These are phyloP conservation scores for Torymus auratus DNA, from an alignment of 2,888 invertebrate genomes.

Conservation along the genomic window DNA sequence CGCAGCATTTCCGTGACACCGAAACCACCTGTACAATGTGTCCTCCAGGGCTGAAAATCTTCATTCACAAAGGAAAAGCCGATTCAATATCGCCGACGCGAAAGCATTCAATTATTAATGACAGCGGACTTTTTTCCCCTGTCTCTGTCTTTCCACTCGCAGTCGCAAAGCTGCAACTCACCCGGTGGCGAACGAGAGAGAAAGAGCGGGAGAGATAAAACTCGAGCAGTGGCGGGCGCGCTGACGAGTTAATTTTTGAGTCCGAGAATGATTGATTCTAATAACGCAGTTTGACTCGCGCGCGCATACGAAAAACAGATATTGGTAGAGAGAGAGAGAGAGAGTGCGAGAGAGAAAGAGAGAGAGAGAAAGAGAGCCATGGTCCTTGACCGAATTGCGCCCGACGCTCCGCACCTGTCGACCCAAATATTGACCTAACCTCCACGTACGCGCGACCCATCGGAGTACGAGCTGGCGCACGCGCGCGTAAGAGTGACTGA, in stretches of 20 bases:
- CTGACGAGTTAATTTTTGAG: constrained; percentile 7
- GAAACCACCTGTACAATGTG: not conserved
- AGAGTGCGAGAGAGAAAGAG: not conserved
- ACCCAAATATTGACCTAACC: constrained; percentile 71
- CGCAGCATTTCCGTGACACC: not conserved
- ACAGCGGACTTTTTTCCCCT: not conserved
- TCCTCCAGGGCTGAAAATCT: not conserved
- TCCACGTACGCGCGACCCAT: constrained; percentile 25
- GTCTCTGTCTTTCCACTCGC: not conserved
- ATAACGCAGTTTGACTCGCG: not conserved
- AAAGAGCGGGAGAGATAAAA: too few relatives aligned
- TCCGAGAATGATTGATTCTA: constrained; percentile 27
- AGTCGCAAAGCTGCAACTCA: too few relatives aligned
- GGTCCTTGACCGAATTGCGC: constrained; percentile 71
- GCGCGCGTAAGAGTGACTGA: too few relatives aligned
- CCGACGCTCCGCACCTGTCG: constrained; percentile 57
- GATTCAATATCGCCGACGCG: not conserved
- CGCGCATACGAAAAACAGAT: not conserved
- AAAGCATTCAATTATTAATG: constrained; percentile 11
- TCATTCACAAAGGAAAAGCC: constrained; percentile 9
- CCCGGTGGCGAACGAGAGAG: too few relatives aligned
- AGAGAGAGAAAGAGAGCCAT: constrained; percentile 17
- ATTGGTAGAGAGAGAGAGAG: not conserved
- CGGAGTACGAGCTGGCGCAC: too few relatives aligned
- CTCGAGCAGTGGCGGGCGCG: not conserved